phyloP scores from a whole-genome alignment of 2,113 vertebrate species.

The Calidris pygmaea region DNA sequence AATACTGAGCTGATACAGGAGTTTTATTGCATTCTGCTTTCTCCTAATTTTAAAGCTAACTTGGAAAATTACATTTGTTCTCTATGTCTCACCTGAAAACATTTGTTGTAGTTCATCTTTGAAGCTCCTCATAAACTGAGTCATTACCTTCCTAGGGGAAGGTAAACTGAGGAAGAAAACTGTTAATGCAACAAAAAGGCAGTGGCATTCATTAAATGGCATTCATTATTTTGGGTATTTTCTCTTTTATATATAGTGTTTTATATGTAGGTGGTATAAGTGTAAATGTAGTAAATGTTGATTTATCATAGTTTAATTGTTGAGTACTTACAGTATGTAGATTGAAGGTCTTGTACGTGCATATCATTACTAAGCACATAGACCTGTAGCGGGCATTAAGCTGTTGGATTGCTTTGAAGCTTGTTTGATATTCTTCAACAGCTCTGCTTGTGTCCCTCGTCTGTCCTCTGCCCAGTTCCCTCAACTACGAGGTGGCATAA shows the following conservation, averaged over 20 bases:
- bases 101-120: not conserved
- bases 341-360: not conserved
- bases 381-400: not conserved
- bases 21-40: not conserved
- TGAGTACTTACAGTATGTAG: not conserved
- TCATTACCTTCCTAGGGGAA: not conserved
- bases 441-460: not conserved
- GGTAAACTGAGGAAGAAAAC: not conserved
- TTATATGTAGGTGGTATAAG: not conserved
- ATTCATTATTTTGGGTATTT: not conserved
- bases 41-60: not conserved
- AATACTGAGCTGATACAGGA: not conserved
- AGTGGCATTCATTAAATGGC: not conserved
- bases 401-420: not conserved
- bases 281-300: not conserved
- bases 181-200: not conserved
- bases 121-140: not conserved
- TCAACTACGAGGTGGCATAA: not conserved
- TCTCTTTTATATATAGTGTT: not conserved
- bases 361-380: not conserved
- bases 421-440: not conserved
- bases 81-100: not conserved
- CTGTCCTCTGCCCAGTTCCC: not conserved
- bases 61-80: not conserved
- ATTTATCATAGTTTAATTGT: not conserved